Percentiles rank a stretch among this genome's conserved stretches.
These are phyloP conservation scores for Cepaea nemoralis DNA, from an alignment of 1,140 invertebrate species.

Conservation along the genomic window DNA sequence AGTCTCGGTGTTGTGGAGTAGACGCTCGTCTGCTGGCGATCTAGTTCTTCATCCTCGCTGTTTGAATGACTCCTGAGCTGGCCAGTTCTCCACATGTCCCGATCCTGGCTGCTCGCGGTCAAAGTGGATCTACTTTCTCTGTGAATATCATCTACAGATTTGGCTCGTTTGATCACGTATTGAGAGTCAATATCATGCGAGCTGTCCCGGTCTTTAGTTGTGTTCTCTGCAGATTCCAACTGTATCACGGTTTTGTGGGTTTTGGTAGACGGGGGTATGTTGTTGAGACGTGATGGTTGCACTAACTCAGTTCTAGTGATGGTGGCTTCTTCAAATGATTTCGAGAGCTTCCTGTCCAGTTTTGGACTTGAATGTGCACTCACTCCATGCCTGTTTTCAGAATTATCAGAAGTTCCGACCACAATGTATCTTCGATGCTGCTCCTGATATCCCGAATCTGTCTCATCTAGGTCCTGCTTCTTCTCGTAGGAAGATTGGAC, in stretches of 20 bases:
- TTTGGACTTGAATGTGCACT: neutral
- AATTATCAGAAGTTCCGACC: constrained; percentile 10
- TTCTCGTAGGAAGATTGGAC: constrained; percentile 4
- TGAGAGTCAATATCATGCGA: neutral
- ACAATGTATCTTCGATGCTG: constrained; percentile 5
- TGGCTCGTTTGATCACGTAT: constrained; percentile 20
- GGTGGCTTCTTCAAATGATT: constrained; percentile 1
- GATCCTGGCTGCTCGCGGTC: neutral
- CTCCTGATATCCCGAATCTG: neutral
- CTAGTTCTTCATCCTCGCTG: neutral
- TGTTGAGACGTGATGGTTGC: neutral
- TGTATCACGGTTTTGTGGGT: constrained; percentile 34
- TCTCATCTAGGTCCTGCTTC: neutral
- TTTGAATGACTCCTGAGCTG: constrained; percentile 1
- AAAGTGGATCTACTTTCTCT: neutral
- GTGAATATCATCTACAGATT: constrained; percentile 24
- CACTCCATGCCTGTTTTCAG: neutral
- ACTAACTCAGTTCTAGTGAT: neutral
- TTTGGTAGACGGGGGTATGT: neutral
- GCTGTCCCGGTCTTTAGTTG: neutral
- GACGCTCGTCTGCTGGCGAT: neutral
- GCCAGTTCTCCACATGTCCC: constrained; percentile 24
- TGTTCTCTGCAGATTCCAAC: constrained; percentile 14
- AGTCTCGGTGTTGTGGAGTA: neutral
- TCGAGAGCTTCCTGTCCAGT: neutral